Conservation (phyloP, 2,888 invertebrate genomes). For the Monochamus alternatus region DNA sequence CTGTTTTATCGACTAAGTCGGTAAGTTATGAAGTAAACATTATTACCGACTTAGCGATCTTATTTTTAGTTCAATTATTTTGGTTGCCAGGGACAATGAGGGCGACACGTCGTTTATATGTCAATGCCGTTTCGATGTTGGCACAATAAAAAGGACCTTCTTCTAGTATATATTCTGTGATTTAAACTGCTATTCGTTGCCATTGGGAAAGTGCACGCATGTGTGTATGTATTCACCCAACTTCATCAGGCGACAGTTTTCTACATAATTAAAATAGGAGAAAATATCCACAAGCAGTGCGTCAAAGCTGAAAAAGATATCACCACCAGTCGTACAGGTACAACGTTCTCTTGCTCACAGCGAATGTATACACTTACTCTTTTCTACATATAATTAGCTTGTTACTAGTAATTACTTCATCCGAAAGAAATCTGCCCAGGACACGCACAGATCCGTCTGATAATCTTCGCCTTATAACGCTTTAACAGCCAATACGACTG, state of each 20-base stretch:
- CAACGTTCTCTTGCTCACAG: conserved; percentile 6
- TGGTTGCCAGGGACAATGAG: no score
- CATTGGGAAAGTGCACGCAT: no score
- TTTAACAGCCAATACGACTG: background rate
- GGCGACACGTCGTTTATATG: no score
- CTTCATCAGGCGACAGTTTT: conserved; percentile 6
- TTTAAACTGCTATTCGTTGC: no score
- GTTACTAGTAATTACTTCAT: conserved; percentile 19
- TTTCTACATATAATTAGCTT: conserved; percentile 9
- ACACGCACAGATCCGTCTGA: background rate
- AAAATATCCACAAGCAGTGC: conserved; percentile 54
- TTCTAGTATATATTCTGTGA: no score
- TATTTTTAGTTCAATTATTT: no score
- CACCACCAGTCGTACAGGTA: conserved; percentile 7
- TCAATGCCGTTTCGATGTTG: no score
- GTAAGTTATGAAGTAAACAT: no score
- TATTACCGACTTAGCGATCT: no score
- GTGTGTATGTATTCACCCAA: background rate
- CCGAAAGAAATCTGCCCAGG: background rate
- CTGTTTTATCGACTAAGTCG: no score
- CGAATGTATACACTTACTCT: conserved; percentile 19
- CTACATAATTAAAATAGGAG: conserved; percentile 44
- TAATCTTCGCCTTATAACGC: background rate
- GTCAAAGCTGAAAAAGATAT: conserved; percentile 45
- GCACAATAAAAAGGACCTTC: no score